phyloP scores from a whole-genome alignment of 2,888 invertebrate species.

The Diarsia brunnea region DNA sequence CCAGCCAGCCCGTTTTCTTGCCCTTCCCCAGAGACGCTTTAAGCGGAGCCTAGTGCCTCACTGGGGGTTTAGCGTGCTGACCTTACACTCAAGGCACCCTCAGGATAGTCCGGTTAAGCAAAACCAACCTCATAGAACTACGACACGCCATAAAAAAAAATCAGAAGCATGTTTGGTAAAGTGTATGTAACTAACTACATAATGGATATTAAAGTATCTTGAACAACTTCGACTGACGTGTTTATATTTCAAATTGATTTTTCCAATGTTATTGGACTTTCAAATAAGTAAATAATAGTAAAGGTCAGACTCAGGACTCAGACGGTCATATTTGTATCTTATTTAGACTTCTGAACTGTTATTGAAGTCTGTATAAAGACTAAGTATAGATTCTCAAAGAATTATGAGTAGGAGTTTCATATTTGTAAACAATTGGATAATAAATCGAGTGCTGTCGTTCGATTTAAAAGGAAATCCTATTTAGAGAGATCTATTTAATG shows the following conservation, averaged over 20 bases:
- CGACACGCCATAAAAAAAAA: too few species aligned
- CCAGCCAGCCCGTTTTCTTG: too few species aligned
- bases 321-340: constrained; percentile 26
- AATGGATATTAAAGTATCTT: constrained; percentile 11
- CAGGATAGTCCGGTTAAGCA: too few species aligned
- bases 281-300: constrained; percentile 41
- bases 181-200: background rate
- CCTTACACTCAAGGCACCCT: too few species aligned
- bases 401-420: constrained; percentile 27
- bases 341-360: constrained; percentile 34
- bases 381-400: constrained; percentile 20
- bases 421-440: constrained; percentile 52
- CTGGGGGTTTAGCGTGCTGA: too few species aligned
- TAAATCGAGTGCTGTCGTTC: constrained; percentile 38
- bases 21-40: too few species aligned
- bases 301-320: constrained; percentile 15
- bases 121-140: too few species aligned
- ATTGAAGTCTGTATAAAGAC: constrained; percentile 28
- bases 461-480: constrained; percentile 55
- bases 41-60: too few species aligned
- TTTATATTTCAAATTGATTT: constrained; percentile 44
- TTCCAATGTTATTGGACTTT: constrained; percentile 36
- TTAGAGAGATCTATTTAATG: constrained; percentile 39
- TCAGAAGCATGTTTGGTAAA: background rate
- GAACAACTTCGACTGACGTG: constrained; percentile 8